These are phyloP conservation scores for Lonchura striata DNA, from an alignment of 2,113 vertebrate species.

Conservation along the genomic window DNA sequence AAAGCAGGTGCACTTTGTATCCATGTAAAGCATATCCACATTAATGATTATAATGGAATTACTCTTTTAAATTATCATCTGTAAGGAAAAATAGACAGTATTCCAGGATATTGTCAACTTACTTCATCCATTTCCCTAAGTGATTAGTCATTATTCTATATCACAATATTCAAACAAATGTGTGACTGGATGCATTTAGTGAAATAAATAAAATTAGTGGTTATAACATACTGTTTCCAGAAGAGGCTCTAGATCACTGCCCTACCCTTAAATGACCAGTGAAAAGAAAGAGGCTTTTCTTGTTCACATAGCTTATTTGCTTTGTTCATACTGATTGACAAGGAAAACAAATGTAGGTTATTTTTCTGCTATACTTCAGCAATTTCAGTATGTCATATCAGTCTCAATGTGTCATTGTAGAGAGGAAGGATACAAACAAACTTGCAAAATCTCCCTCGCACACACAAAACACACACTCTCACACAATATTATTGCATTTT, in stretches of 20 bases:
- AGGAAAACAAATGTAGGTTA: constrained; percentile 50
- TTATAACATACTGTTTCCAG: not conserved
- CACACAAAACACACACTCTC: not conserved
- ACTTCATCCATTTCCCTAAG: not conserved
- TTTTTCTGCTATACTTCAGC: constrained; percentile 55
- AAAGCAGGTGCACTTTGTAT: not conserved
- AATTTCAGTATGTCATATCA: constrained; percentile 51
- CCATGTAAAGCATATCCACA: not conserved
- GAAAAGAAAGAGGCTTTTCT: not conserved
- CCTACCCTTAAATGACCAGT: not conserved
- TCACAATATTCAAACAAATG: not conserved
- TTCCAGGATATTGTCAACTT: not conserved
- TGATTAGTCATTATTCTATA: not conserved
- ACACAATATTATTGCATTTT: not conserved
- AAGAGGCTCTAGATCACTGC: not conserved
- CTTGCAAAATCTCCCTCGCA: not conserved
- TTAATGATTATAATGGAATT: not conserved
- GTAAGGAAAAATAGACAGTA: not conserved
- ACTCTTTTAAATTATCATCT: not conserved
- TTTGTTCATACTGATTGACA: constrained; percentile 44
- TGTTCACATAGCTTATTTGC: not conserved
- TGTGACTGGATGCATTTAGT: not conserved
- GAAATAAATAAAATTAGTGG: not conserved
- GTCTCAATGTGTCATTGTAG: constrained; percentile 47
- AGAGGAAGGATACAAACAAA: constrained; percentile 30